Conservation (phyloP, 2,113 vertebrate genomes). For the Heliornis fulica region DNA sequence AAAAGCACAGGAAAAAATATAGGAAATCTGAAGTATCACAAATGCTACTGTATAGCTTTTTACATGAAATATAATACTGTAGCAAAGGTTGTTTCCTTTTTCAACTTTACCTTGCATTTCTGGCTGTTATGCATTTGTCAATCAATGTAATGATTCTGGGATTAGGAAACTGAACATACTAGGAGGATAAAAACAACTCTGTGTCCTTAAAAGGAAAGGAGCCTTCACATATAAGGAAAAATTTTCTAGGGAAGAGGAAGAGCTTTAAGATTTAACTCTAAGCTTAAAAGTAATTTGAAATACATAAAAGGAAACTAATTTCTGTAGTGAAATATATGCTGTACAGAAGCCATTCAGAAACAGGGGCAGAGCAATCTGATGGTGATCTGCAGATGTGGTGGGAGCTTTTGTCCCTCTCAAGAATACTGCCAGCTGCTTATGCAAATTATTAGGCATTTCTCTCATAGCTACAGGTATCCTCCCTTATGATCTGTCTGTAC, state of each 20-base stretch:
- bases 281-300: background rate
- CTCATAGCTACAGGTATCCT: conserved; percentile 12
- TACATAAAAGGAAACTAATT: background rate
- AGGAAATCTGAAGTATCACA: background rate
- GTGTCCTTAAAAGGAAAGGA: background rate
- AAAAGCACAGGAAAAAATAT: background rate
- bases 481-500: conserved; percentile 2
- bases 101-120: background rate
- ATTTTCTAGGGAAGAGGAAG: background rate
- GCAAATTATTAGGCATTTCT: conserved; percentile 36
- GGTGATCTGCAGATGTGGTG: background rate
- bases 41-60: background rate
- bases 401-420: background rate
- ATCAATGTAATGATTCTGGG: background rate
- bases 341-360: background rate
- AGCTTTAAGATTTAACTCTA: background rate
- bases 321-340: background rate
- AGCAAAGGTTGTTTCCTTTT: background rate
- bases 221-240: background rate
- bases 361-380: background rate
- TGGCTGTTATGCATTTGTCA: background rate
- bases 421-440: conserved; percentile 26
- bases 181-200: background rate
- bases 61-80: background rate
- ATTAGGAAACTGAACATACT: background rate